Base-by-base conservation (phyloP, 2,888 invertebrate genomes). In the Yponomeuta plumbellus region DNA sequence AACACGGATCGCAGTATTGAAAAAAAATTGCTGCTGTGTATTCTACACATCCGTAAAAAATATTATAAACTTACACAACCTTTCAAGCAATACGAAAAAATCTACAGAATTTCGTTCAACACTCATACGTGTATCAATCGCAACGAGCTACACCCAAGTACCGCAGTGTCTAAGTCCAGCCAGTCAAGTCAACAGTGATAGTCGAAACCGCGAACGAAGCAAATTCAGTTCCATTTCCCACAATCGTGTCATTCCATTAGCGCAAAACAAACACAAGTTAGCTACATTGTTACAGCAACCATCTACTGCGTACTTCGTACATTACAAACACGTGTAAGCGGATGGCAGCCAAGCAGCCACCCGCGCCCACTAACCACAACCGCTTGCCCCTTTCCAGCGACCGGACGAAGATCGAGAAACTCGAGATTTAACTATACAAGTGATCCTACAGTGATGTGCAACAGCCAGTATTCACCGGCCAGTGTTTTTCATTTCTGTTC, bases 301-400 rank as follows among this genome's bases (percentile, higher is more conserved):
- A 65, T 57, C 34, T 61, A 66, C 61, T 23, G 11, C 22, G 23
- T 59, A 40, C 63, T 34, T 26, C 61, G 11, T 63, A 63, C 44
- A 64, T 64, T 52, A 40, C 66, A 59, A 56, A 66, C 61, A 66
- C 56, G 58, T 23, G 26, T 61, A 34, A 66, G 44, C 34, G 40
- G 20, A 52, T 64, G 57, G 34, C 22, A 21, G 64, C 40, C 44
- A 64, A 17, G 11, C 57, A 66, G 26, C 22, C 10, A 22, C 20
- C 34, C 26, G 20, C 77, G 26, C 13, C 57, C n/a, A 59, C 83
- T 89, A 90, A 91, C 84, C 88, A 90, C 85, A 88, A 83, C 85
- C 88, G 90, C 89, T 90, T 89, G 89, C 84, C 84, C 84, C 86
- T 85, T 90, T 89, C 78, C 90, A 91, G 91, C 87, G 89, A 86